These are phyloP conservation scores for Notarius lentiginosus DNA, from an alignment of 2,113 vertebrate genomes.

Conservation along the genomic window DNA sequence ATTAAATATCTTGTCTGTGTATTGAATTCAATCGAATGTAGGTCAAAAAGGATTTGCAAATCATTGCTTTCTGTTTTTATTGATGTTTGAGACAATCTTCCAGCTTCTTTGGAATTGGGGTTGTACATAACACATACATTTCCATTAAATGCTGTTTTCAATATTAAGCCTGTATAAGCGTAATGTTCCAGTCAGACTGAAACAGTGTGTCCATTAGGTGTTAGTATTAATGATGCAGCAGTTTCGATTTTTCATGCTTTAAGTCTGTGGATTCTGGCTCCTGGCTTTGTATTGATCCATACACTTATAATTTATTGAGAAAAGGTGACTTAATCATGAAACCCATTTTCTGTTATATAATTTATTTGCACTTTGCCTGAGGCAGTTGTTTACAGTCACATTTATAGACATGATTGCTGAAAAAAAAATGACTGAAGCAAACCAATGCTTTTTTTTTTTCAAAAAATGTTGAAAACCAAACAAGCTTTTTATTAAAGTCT, in stretches of 20 bases:
- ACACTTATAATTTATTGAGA: not conserved
- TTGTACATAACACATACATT: not conserved
- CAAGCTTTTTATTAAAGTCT: not conserved
- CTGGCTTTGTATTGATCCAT: conserved; percentile 9
- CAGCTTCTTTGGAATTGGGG: no score
- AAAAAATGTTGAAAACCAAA: not conserved
- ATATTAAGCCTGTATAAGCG: not conserved
- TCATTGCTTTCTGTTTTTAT: no score
- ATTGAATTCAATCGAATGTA: no score
- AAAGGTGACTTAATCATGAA: conserved; percentile 5
- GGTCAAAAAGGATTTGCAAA: no score
- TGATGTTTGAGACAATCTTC: no score
- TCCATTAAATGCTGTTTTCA: not conserved
- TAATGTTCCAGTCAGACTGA: not conserved
- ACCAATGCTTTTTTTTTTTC: not conserved
- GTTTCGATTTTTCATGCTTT: not conserved
- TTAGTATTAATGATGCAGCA: conserved; percentile 9
- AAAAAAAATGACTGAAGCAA: not conserved
- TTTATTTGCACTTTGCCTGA: not conserved
- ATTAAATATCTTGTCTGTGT: no score
- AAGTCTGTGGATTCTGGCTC: not conserved
- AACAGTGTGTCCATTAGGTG: not conserved
- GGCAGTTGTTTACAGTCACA: not conserved
- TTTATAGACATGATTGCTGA: not conserved
- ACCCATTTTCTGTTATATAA: not conserved